Evolutionary conservation across 2,113 vertebrate species (phyloP), one percentile per base, ranked within the genome.

Genomic region (Anseranas semipalmata): DNA sequence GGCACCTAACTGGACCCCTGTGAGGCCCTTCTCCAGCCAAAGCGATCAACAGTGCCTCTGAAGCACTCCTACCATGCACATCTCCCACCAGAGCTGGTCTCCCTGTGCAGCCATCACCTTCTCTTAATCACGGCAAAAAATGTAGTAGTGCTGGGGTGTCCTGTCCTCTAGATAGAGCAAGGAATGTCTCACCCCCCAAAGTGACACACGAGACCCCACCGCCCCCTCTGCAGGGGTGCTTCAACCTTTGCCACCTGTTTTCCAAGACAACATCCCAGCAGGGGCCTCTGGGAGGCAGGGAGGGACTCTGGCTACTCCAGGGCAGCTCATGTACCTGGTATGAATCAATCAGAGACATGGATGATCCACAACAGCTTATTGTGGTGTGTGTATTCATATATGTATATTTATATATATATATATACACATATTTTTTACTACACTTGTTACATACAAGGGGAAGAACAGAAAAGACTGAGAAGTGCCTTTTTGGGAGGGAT

Each of bases 401-500:
- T 10, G 39, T 18, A 65, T 65, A 68, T 55, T 76, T 39, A 55
- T 3, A 0, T 35, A 25, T 45, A 68, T 55, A 17, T 56, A 58
- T 45, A 76, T 12, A 20, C 18, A 4, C 30, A 12, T 14, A 16
- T 24, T 7, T 2, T 63, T 46, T 66, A 21, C 33, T 50, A 71
- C 5, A n/a, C 4, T 33, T 56, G 3, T 24, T n/a, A 50, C 7
- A 30, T 32, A 19, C 32, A 9, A 62, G 1, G 1, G 5, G 1
- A 5, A 76, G 37, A 73, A 79, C 28, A 73, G 4, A 77, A 85
- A 78, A 78, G 17, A 8, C 45, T 59, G 55, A 70, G 12, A 59
- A 70, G 4, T 17, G 14, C 4, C 9, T 73, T 58, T 82, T 50
- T 28, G n/a, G 21, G 15, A 74, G 50, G 10, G 19, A 43, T 55